phyloP scores from a whole-genome alignment of 2,888 invertebrate species.

The Tortricodes alternella region DNA sequence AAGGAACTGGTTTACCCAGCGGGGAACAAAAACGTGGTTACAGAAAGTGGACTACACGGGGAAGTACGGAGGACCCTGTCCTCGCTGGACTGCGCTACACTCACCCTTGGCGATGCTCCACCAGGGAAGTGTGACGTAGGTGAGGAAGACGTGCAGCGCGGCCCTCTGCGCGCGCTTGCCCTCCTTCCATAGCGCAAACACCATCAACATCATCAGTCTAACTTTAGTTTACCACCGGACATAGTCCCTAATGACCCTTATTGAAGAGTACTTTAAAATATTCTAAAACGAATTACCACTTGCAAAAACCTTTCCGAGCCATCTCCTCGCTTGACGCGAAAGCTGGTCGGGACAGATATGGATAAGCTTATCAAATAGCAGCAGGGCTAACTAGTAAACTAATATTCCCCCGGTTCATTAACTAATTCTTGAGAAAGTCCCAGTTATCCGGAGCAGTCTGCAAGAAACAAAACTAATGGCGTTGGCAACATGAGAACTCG shows the following conservation, averaged over 20 bases:
- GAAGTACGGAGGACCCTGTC: too few relatives aligned
- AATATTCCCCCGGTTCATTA: slow-evolving; percentile 71
- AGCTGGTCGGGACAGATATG: slow-evolving; percentile 43
- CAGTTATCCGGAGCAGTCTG: slow-evolving; percentile 62
- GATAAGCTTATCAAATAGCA: slow-evolving; percentile 54
- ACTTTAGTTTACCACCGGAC: too few relatives aligned
- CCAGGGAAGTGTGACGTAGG: slow-evolving; percentile 99
- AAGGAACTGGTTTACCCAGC: too few relatives aligned
- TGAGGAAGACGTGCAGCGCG: slow-evolving; percentile 97
- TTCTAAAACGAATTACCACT: too few relatives aligned
- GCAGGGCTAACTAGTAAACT: slow-evolving; percentile 41
- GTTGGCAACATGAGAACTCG: slow-evolving; percentile 70
- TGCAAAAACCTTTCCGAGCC: too few relatives aligned
- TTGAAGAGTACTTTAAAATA: too few relatives aligned
- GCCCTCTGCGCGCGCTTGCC: slow-evolving; percentile 95
- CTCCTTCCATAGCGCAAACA: slow-evolving; percentile 99
- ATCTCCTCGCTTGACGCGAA: too few relatives aligned
- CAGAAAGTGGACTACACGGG: too few relatives aligned
- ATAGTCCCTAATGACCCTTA: too few relatives aligned
- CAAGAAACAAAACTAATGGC: slow-evolving; percentile 80
- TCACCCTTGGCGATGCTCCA: slow-evolving; percentile 97
- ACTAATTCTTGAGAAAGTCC: slow-evolving; percentile 72
- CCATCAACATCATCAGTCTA: too few relatives aligned
- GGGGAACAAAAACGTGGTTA: too few relatives aligned
- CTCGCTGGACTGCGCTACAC: too few relatives aligned